Evolutionary conservation across 2,113 vertebrate genomes (phyloP).

Genomic region (Jacana jacana): DNA sequence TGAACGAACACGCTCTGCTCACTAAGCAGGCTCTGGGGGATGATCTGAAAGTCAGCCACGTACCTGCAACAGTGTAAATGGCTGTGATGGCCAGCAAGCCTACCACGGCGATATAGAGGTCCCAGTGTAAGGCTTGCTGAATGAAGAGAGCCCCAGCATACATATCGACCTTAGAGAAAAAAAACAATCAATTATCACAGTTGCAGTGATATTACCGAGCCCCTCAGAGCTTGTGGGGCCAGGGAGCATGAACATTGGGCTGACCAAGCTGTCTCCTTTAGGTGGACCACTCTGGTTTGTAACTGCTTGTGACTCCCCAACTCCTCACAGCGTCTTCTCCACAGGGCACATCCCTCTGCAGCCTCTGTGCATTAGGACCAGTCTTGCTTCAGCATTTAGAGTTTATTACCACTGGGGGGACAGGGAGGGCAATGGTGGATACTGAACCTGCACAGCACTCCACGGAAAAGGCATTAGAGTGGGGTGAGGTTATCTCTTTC

Average conservation of each 20-base stretch:
- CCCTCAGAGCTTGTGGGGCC: background rate
- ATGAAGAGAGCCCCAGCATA: slow-evolving; percentile 96
- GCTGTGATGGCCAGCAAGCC: slow-evolving; percentile 84
- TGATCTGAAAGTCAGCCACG: background rate
- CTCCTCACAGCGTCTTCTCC: background rate
- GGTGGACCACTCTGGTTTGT: background rate
- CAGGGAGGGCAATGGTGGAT: no score
- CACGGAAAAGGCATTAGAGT: no score
- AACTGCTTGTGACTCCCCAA: accelerated
- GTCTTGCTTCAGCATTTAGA: accelerated
- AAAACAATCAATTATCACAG: no score
- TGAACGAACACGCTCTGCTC: background rate
- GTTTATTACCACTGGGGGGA: accelerated
- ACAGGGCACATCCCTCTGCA: accelerated
- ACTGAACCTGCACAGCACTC: background rate
- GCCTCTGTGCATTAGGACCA: background rate
- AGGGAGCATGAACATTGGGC: accelerated
- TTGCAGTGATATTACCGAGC: accelerated
- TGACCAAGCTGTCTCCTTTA: no score
- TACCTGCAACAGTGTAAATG: slow-evolving; percentile 92
- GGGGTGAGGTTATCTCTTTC: background rate
- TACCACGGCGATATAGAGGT: slow-evolving; percentile 88
- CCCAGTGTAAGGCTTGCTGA: slow-evolving; percentile 90
- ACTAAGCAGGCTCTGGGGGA: background rate
- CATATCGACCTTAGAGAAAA: slow-evolving; percentile 90